Base-by-base conservation (phyloP, 1,140 invertebrate species). In the Trichonephila inaurata region DNA sequence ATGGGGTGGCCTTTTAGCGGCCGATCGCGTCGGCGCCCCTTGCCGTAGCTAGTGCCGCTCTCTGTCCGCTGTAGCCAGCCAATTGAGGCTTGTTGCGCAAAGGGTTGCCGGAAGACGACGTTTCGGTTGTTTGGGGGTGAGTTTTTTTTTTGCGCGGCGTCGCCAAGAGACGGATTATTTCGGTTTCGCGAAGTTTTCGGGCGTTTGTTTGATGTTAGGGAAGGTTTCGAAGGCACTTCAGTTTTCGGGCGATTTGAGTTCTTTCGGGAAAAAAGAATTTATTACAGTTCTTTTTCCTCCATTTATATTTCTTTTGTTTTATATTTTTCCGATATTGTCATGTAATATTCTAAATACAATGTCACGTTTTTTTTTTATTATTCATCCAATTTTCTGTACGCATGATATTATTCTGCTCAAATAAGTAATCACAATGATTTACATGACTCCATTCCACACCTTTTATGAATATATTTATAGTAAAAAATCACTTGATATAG, bases 11-110 rank as follows among this genome's bases (percentile, higher is more conserved):
- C 66, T 81, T 40, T 62, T 58, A 21, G 81, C 82, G 62, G 81
- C 82, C 66, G 66, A 69, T 69, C 66, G 66, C 7, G 66, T 69
- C 66, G 66, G 66, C 66, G 66, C 66, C 66, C 66, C 66, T 69
- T 28, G 82, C 91, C 40, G 61, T 58, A 64, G 72, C 72, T 77
- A 28, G 33, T 24, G 60, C 81, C 90, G 28, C 81, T 69, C 90
- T 58, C 61, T 58, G n/a, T 51, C 28, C 77, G 62, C 90, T 12
- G 60, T 60, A 64, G 85, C 66, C 85, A 93, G 92, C 92, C 92
- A 93, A 93, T 93, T 93, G 92, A 93, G 92, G 92, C 92, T 93
- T 93, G 92, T 93, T 89, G 92, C 92, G 92, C 61, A 24, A 77
- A 40, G 91, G 89, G 81, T 92, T 85, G 81, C 91, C 62, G 91